Evolutionary conservation across 1,140 invertebrate genomes (phyloP), one percentile per base, ranked within the genome.

Genomic region (Bombus pascuorum): DNA sequence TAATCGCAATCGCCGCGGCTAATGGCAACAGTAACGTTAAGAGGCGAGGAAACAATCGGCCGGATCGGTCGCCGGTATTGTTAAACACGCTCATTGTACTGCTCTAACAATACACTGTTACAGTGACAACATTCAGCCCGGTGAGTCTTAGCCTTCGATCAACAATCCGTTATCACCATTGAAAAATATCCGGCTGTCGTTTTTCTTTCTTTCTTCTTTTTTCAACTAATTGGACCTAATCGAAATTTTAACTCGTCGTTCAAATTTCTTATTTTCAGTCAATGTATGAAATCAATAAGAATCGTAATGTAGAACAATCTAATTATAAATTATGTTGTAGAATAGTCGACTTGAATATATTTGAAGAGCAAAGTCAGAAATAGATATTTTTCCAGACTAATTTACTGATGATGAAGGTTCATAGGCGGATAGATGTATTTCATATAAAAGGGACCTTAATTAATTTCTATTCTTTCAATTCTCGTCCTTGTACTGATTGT

Each of bases 51-150:
- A 93, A 93, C 92, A 93, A 93, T 93, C 81, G 92, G 92, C 87
- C 71, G 42, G 88, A 92, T 89, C 89, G 86, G 78, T 39, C 75
- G 68, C 74, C 84, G 37, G 83, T 92, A 90, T 93, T 91, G 80
- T 86, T 88, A 93, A 93, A 94, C 91, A 93, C 82, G 86, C 76
- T 90, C 91, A 94, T 94, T 94, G 93, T 94, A 87, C 90, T 79
- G 82, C 84, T 77, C 89, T 90, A 94, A 94, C 92, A 93, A 93
- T 94, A 91, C 91, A 81, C 82, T 86, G 91, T 89, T 91, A 91
- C 89, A 88, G 91, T 91, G 86, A 79, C 87, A 92, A 91, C 92
- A 92, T 91, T 59, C 86, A 83, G 86, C 81, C 81, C 57, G 77
- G 44, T 79, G 83, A 90, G 86, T 90, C 82, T 80, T 76, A 75